phyloP scores from a whole-genome alignment of 2,888 invertebrate genomes.

The Drosophila recens region DNA sequence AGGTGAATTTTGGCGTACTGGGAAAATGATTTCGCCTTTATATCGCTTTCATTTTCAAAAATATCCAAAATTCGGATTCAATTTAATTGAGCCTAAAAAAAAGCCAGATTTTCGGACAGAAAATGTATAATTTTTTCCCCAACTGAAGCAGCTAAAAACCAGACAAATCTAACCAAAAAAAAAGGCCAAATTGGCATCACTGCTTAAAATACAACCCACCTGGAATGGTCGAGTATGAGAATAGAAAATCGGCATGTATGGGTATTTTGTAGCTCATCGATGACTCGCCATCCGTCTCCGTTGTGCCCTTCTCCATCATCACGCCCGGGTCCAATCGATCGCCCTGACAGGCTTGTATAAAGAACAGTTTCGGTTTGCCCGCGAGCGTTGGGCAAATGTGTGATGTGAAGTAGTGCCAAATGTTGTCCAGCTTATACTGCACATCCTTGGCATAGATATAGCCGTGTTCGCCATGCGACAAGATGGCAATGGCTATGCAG shows the following conservation, averaged over 20 bases:
- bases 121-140: too few species aligned
- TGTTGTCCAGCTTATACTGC: slow-evolving; percentile 92
- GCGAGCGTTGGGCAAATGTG: slow-evolving; percentile 93
- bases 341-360: slow-evolving; percentile 97
- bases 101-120: too few species aligned
- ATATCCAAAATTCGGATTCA: too few species aligned
- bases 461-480: slow-evolving; percentile 96
- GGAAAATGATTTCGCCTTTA: too few species aligned
- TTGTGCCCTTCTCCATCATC: slow-evolving; percentile 86
- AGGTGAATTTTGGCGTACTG: too few species aligned
- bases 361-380: slow-evolving; percentile 92
- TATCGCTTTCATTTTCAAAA: too few species aligned
- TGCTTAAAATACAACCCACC: slow-evolving; percentile 86
- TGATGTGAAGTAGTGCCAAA: slow-evolving; percentile 92
- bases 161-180: too few species aligned
- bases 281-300: slow-evolving; percentile 91
- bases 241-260: slow-evolving; percentile 96
- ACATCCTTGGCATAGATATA: slow-evolving; percentile 94
- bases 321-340: slow-evolving; percentile 93
- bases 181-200: too few species aligned
- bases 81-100: too few species aligned
- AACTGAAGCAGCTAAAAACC: too few species aligned
- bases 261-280: slow-evolving; percentile 93
- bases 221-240: slow-evolving; percentile 97
- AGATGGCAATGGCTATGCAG: slow-evolving; percentile 92